Evolutionary conservation across 2,113 vertebrate species (phyloP).

Genomic region (Australoheros scitulus): DNA sequence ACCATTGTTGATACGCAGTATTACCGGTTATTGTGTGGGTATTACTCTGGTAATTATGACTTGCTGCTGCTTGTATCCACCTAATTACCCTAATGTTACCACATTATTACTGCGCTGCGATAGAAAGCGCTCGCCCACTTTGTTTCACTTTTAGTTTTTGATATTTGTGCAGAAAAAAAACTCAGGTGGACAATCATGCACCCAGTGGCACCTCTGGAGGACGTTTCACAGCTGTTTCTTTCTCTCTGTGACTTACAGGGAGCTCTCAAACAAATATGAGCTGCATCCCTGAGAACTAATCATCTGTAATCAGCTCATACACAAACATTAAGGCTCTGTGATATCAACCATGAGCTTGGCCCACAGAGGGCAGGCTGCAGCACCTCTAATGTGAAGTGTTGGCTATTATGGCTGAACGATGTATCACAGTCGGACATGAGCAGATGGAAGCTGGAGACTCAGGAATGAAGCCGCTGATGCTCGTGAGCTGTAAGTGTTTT

Average conservation of each 20-base stretch:
- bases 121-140: too few species aligned
- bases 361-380: background rate
- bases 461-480: too few species aligned
- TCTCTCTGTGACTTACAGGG: fast-evolving
- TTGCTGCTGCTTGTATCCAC: too few species aligned
- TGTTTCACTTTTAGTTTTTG: background rate
- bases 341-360: background rate
- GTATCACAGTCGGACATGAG: background rate
- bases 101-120: too few species aligned
- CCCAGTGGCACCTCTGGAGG: background rate
- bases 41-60: too few species aligned
- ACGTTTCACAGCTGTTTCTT: background rate
- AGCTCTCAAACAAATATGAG: background rate
- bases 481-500: too few species aligned
- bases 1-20: too few species aligned
- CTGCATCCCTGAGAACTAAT: background rate
- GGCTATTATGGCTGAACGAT: fast-evolving
- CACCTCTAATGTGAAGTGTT: background rate
- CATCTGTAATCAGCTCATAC: background rate
- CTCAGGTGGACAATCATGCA: background rate
- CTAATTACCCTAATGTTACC: too few species aligned
- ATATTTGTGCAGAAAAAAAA: background rate
- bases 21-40: too few species aligned
- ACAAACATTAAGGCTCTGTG: background rate
- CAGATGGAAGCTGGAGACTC: background rate